These are phyloP conservation scores for Zonitis immaculata DNA, from an alignment of 2,888 invertebrate genomes.

Conservation along the genomic window DNA sequence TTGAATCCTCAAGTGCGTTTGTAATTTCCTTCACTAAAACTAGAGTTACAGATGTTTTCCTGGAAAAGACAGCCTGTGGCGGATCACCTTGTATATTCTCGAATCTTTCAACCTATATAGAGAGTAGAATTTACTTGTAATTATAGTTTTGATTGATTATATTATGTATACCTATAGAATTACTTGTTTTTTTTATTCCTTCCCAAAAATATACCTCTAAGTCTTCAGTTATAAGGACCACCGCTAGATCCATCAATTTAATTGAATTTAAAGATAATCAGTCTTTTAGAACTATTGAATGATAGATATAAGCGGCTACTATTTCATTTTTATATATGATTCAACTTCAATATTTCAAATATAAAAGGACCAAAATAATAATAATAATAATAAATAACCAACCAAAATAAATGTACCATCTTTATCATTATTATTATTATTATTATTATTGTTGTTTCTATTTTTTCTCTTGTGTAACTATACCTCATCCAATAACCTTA, in stretches of 20 bases:
- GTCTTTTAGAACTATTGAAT: not conserved
- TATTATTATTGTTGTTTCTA: not conserved
- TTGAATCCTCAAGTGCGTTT: too few relatives aligned
- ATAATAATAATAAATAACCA: not conserved
- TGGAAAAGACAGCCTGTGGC: too few relatives aligned
- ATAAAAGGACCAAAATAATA: not conserved
- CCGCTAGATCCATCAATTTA: not conserved
- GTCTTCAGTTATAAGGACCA: not conserved
- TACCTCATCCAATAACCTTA: constrained; percentile 7
- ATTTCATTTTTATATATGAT: too few relatives aligned
- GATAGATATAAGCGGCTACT: not conserved
- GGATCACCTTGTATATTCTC: too few relatives aligned
- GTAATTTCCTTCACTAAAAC: too few relatives aligned
- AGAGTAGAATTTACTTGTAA: too few relatives aligned
- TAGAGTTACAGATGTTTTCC: too few relatives aligned
- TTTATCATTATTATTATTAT: not conserved
- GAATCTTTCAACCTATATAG: too few relatives aligned
- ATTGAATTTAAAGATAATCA: not conserved
- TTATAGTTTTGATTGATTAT: too few relatives aligned
- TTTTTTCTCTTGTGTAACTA: constrained; percentile 8
- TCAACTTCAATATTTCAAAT: not conserved
- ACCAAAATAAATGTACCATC: not conserved
- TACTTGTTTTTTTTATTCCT: too few relatives aligned
- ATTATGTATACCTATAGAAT: too few relatives aligned
- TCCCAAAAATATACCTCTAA: too few relatives aligned